These are phyloP conservation scores for Mimas tiliae DNA, from an alignment of 2,888 invertebrate species.

Conservation along the genomic window DNA sequence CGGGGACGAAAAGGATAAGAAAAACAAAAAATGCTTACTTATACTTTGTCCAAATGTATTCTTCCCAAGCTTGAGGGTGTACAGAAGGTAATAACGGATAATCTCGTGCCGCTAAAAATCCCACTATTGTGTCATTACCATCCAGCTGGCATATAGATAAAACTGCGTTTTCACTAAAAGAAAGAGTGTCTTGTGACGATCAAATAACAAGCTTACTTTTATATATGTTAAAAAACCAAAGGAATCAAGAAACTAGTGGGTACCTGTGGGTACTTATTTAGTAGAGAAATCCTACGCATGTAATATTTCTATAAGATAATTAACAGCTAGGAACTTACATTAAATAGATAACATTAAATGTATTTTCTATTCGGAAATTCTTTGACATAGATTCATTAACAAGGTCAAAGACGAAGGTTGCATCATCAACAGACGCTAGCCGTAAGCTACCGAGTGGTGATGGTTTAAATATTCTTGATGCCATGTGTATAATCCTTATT, in stretches of 20 bases:
- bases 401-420: slow-evolving; percentile 50
- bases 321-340: slow-evolving; percentile 58
- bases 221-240: not conserved
- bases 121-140: slow-evolving; percentile 55
- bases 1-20: too few species aligned
- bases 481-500: slow-evolving; percentile 22
- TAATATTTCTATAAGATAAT: not conserved
- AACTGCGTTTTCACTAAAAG: slow-evolving; percentile 75
- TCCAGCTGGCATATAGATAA: slow-evolving; percentile 78
- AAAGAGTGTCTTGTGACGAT: not conserved
- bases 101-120: slow-evolving; percentile 67
- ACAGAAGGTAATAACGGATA: slow-evolving; percentile 85
- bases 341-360: slow-evolving; percentile 53
- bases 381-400: slow-evolving; percentile 60
- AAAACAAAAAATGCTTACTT: slow-evolving; percentile 56
- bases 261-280: too few species aligned
- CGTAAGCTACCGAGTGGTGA: slow-evolving; percentile 57
- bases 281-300: not conserved
- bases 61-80: slow-evolving; percentile 82
- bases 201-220: not conserved
- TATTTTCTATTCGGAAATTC: slow-evolving; percentile 59
- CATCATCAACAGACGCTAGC: slow-evolving; percentile 60
- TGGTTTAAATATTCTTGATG: slow-evolving; percentile 36
- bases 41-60: slow-evolving; percentile 84
- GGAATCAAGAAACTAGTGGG: not conserved